phyloP scores from a whole-genome alignment of 2,113 vertebrate species.

The Melanotaenia duboulayi region DNA sequence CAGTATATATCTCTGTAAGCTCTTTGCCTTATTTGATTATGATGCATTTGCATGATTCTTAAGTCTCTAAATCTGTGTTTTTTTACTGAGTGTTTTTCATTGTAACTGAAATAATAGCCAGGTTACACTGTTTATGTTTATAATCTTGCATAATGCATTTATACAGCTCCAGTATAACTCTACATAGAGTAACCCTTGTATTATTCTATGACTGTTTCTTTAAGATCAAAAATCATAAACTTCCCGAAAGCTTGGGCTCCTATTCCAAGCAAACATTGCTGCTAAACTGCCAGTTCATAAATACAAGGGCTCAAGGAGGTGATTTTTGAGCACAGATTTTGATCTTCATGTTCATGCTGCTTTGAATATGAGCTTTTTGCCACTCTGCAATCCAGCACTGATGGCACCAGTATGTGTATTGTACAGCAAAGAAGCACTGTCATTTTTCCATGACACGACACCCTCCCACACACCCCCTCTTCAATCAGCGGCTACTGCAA shows the following conservation, averaged over 20 bases:
- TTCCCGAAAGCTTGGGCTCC: too few relatives aligned
- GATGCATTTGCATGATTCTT: conserved; percentile 14
- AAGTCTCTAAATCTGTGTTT: not conserved
- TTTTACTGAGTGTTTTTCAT: not conserved
- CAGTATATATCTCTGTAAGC: conserved; percentile 97
- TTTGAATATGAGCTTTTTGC: not conserved
- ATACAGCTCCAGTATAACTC: not conserved
- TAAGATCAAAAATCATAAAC: too few relatives aligned
- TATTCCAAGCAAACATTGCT: not conserved
- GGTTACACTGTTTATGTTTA: not conserved
- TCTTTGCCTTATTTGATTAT: conserved; percentile 25
- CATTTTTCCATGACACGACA: conserved; percentile 42
- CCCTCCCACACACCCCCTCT: conserved; percentile 13
- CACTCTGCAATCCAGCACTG: conserved; percentile 6
- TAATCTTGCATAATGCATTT: not conserved
- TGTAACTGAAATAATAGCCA: not conserved
- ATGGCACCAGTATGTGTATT: conserved; percentile 44
- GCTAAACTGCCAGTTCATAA: conserved; percentile 18
- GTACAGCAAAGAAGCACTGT: conserved; percentile 43
- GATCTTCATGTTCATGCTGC: not conserved
- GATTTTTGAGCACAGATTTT: conserved; percentile 7
- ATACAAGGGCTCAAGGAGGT: not conserved
- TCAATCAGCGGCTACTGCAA: conserved; percentile 30
- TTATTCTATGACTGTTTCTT: not conserved
- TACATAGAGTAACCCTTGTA: not conserved